Evolutionary conservation across 64 coral and sea anemone species (phyloP).

Genomic region (Montipora cactus): DNA sequence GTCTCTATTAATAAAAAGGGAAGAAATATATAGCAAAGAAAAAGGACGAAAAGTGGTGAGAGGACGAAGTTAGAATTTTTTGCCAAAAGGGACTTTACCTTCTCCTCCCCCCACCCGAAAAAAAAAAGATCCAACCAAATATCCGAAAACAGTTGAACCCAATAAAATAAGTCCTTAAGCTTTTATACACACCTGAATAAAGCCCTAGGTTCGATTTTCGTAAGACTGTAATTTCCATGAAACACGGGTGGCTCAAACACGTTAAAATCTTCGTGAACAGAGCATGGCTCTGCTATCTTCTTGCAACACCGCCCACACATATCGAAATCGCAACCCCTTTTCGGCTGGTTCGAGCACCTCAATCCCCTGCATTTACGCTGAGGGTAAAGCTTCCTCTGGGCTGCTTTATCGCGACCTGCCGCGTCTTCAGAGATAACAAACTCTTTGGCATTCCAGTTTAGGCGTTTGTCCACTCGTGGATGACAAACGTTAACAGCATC

Average conservation of each 20-base stretch:
- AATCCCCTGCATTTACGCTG: slow-evolving; percentile 60
- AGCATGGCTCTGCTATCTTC: slow-evolving; percentile 75
- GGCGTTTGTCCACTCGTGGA: slow-evolving; percentile 14
- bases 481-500: slow-evolving; percentile 74
- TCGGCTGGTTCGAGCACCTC: slow-evolving; percentile 87
- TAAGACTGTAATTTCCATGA: slow-evolving; percentile 70
- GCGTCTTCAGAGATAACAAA: slow-evolving; percentile 36
- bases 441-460: slow-evolving; percentile 53
- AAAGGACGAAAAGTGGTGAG: too few relatives aligned
- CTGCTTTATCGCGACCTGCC: slow-evolving; percentile 9
- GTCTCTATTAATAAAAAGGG: too few relatives aligned
- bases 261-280: slow-evolving; percentile 75
- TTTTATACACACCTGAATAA: slow-evolving; percentile 12
- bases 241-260: slow-evolving; percentile 58
- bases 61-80: too few relatives aligned
- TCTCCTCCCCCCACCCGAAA: too few relatives aligned
- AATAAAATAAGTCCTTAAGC: too few relatives aligned
- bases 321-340: slow-evolving; percentile 84
- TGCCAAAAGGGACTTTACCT: too few relatives aligned
- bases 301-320: slow-evolving; percentile 94
- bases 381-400: neutral
- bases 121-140: too few relatives aligned
- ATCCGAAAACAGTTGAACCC: too few relatives aligned
- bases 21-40: too few relatives aligned
- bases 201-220: slow-evolving; percentile 83